Evolutionary conservation across 2,888 invertebrate genomes (phyloP), one percentile per base, ranked within the genome.

Genomic region (Lottia gigantea): DNA sequence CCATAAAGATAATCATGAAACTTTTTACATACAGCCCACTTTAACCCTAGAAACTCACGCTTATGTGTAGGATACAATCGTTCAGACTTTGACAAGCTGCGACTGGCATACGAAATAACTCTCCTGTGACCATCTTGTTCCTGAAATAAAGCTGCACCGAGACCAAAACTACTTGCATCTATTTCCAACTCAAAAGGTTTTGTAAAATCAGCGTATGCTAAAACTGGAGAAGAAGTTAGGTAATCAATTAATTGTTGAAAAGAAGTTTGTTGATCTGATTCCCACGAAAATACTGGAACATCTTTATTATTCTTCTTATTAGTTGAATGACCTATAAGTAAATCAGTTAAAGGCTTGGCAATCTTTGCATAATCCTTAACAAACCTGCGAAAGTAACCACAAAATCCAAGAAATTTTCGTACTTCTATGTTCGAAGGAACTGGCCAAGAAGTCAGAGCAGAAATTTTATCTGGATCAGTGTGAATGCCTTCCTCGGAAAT

Each of bases 351-450:
- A 8, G 75, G 77, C 45, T 49, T 70, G 16, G 76, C 74, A 40
- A 76, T 74, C 25, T 70, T 62, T n/a, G 71, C 68, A 68, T 76
- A 78, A 23, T 71, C 70, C 26, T 70, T 15, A 1, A 79, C 62
- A 66, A 75, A 79, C 15, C 74, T 46, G 15, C 75, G n/a, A 62
- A 75, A 75, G 67, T 76, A 79, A 6, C 73, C 72, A 6, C 71
- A 69, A 45, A 78, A 68, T 12, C 76, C 77, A 14, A 78, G 55
- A 40, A 75, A 77, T 15, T 55, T n/a, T 8, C 74, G n/a, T 40
- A 75, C 40, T 63, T 68, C 69, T 6, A 70, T 61, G 12, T 46
- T 68, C 45, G 63, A 25, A 16, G 79, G 78, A 19, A 45, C 67
- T 14, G 68, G 70, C 78, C 79, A 78, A 25, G 74, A 71, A 15